Evolutionary conservation across 2,797 vertebrate species (phyloP).

Genomic region (Nannoperca australis): DNA sequence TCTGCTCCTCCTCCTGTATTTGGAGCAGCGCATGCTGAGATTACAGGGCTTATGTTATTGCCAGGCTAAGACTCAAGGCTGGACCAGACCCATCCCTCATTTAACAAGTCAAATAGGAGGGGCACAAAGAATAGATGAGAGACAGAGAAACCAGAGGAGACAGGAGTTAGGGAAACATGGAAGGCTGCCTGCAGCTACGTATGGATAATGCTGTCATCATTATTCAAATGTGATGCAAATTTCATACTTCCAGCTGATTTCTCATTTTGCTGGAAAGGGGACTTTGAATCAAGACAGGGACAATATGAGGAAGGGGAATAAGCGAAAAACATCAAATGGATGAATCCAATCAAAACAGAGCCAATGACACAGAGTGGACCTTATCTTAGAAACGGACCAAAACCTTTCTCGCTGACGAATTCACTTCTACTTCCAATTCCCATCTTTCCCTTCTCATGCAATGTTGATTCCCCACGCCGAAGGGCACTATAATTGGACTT

Average conservation of each 20-base stretch:
- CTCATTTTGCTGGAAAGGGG: slow-evolving; percentile 43
- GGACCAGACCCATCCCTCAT: slow-evolving; percentile 36
- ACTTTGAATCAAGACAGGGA: slow-evolving; percentile 44
- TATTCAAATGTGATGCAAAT: slow-evolving; percentile 69
- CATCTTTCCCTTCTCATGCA: slow-evolving; percentile 23
- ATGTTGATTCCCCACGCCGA: slow-evolving; percentile 29
- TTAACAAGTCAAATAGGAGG: slow-evolving; percentile 45
- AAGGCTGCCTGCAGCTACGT: slow-evolving; percentile 17
- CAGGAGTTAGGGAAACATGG: slow-evolving; percentile 26
- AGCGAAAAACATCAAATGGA: slow-evolving; percentile 35
- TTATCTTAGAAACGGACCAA: slow-evolving; percentile 35
- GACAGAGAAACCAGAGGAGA: background rate
- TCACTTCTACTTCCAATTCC: slow-evolving; percentile 45
- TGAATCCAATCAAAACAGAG: slow-evolving; percentile 60
- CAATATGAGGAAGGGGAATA: slow-evolving; percentile 32
- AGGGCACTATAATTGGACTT: slow-evolving; percentile 59
- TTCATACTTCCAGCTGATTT: slow-evolving; percentile 58
- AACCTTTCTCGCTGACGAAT: slow-evolving; percentile 46
- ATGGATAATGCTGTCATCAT: slow-evolving; percentile 48
- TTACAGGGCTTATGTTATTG: slow-evolving; percentile 46
- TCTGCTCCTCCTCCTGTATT: slow-evolving; percentile 33
- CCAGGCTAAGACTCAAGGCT: slow-evolving; percentile 40
- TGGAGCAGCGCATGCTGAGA: slow-evolving; percentile 59
- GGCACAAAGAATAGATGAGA: slow-evolving; percentile 16
- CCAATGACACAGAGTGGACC: slow-evolving; percentile 38